Evolutionary conservation across 2,113 vertebrate genomes (phyloP), one percentile per base, ranked within the genome.

Genomic region (Desmodus rotundus): DNA sequence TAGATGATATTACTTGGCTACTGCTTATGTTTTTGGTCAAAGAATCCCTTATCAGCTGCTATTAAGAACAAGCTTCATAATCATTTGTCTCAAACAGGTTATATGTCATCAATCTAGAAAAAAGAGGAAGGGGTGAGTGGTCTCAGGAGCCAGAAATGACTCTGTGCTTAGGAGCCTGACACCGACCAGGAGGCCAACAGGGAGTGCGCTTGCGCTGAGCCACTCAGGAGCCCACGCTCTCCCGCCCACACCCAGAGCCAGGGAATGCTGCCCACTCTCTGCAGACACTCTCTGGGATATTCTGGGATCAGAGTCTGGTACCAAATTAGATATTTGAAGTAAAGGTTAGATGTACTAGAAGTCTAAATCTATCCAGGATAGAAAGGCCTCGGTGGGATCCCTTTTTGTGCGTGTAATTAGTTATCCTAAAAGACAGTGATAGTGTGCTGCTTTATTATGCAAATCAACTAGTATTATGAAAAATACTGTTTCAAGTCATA

Each of bases 341-440:
- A 96, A 97, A 96, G 95, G 0, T 4, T 36, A 33, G 92, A 83
- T 97, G 97, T 96, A 97, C 89, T 86, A 87, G 85, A 96, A 96
- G 93, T 76, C 54, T 97, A 96, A 94, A 95, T 97, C 28, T 96
- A 96, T 91, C 93, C 61, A 92, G 89, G 73, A 45, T 2, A 93
- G 41, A 96, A 97, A 97, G 93, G 65, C 54, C 95, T 92, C 94
- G 93, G 31, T 7, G 56, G 47, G 43, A 90, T 93, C 4, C 10
- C 52, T 93, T 98, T 91, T 89, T 95, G 89, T 3, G 0, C 94
- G 80, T 96, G 83, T 97, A 97, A 98, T 98, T 98, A 98, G 65
- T 95, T 96, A 97, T 36, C n/a, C 33, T 96, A 96, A 56, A 72
- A 92, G 96, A 78, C 72, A 97, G 93, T 94, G 95, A 97, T 78